Base-by-base conservation (phyloP, 2,888 invertebrate species). In the Yponomeuta sedellus region DNA sequence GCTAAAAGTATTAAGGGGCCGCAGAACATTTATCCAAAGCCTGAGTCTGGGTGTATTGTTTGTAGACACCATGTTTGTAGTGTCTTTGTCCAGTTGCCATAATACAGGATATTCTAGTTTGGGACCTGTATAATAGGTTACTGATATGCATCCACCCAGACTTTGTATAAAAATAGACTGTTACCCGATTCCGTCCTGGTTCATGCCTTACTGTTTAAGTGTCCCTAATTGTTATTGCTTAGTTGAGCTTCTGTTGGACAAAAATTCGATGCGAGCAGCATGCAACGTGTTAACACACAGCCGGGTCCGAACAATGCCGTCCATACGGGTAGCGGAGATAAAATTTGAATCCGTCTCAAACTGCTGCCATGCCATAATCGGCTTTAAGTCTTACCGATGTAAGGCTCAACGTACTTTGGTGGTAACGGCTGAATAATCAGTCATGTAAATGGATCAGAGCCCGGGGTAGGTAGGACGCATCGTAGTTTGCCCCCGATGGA, bases 381-480 rank as follows among this genome's bases (percentile, higher is more conserved):
- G 28, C 64, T 61, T 61, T 67, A 28, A 19, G 11, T 64, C 25
- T 22, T n/a, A 25, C 16, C 2, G 11, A 28, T 16, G 12, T 61
- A 34, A 61, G 61, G 61, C 11, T 28, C 34, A 61, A 12, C 12
- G n/a, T 61, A 16, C 28, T 28, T n/a, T n/a, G 16, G 69, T 73
- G 34, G 34, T 71, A 74, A 73, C 72, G 74, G 70, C 74, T 78
- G 81, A 83, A 85, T 85, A 85, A 86, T 85, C 83, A 86, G 83
- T 86, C 83, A 86, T 87, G 85, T 85, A 87, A 86, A 87, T 86
- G 81, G 79, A 16, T 52, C 78, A 81, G 82, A 81, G 82, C 80
- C 81, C 77, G 74, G 79, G 81, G 81, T 79, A 78, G 75, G 80
- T 81, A 80, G 83, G 81, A 79, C 28, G 44, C 65, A 40, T 39